Conservation (phyloP, 2,888 invertebrate species). For the Xiphydria camelus region DNA sequence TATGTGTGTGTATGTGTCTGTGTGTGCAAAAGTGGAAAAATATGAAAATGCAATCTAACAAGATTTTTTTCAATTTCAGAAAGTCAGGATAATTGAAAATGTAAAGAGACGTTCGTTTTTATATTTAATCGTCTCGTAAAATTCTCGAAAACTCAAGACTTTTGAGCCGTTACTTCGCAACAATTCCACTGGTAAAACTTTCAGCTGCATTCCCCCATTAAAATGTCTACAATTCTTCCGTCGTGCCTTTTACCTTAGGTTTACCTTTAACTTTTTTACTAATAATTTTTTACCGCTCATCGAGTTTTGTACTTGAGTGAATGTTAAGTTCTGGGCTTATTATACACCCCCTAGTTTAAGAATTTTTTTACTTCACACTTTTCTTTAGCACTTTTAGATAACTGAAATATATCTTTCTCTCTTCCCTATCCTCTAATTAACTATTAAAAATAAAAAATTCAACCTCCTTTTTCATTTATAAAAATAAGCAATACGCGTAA, state of each 20-base stretch:
- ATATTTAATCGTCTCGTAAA: constrained; percentile 4
- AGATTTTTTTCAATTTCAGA: constrained; percentile 4
- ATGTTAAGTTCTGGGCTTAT: constrained; percentile 32
- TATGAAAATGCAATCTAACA: constrained; percentile 14
- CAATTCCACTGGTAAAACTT: constrained; percentile 5
- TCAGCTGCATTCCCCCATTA: background rate
- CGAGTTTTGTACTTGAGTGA: constrained; percentile 44
- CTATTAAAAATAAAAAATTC: constrained; percentile 14
- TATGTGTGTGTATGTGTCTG: no score
- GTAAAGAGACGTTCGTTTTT: constrained; percentile 5
- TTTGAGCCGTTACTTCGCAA: constrained; percentile 12
- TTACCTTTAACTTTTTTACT: constrained; percentile 23
- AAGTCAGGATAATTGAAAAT: constrained; percentile 9
- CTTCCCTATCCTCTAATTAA: constrained; percentile 7
- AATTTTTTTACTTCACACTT: constrained; percentile 12
- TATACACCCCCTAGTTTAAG: constrained; percentile 13
- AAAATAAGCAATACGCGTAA: constrained; percentile 2
- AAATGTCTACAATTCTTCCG: constrained; percentile 23
- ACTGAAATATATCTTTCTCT: constrained; percentile 24
- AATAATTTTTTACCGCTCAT: constrained; percentile 17
- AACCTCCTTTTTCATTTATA: background rate
- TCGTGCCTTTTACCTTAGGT: constrained; percentile 28
- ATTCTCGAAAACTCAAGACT: constrained; percentile 13
- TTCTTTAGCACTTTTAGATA: constrained; percentile 17
- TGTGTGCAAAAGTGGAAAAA: constrained; percentile 19